Base-by-base conservation (phyloP, 1,140 invertebrate genomes). In the Conopomorpha cramerella region DNA sequence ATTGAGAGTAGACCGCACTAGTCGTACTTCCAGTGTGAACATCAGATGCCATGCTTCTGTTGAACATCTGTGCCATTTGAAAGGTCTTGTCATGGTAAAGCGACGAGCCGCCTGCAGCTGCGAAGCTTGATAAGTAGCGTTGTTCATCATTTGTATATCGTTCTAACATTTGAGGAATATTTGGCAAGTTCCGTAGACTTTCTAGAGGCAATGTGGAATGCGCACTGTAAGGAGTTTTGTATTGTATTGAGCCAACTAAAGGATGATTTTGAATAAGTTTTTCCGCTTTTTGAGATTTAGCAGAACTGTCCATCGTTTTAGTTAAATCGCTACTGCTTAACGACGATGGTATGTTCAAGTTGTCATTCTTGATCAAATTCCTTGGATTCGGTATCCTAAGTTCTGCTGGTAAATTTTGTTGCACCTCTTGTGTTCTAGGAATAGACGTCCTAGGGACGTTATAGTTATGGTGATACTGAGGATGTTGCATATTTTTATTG, bases 151-250 rank as follows among this genome's bases (percentile, higher is more conserved):
- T 79, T 11, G 68, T 60, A 47, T 80, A 84, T 18, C 82, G 52
- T 37, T 84, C 82, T 15, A 84, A 66, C 54, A 84, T 82, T 51
- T 83, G 82, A n/a, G 82, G 80, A 26, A 84, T 59, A 53, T 78
- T 82, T 7, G 79, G 68, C 37, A 83, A 54, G 59, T 78, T 82
- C 12, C 80, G 64, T 17, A 81, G 45, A 29, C 72, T 68, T 14
- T 76, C 72, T 8, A 78, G 53, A 3, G 67, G 62, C 27, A 66
- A 45, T 2, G 55, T 35, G n/a, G 72, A 56, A 41, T 67, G 62
- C 15, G 55, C 43, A 36, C 45, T 71, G 30, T 73, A 71, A 10
- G 68, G 53, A n/a, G 64, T 50, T 49, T 76, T 76, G 28, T 71
- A 76, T 4, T 61, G 46, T 25, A 63, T 52, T 12, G 71, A 51